Evolutionary conservation across 2,113 vertebrate genomes (phyloP), one percentile per base, ranked within the genome.

Genomic region (Lagenorhynchus albirostris): DNA sequence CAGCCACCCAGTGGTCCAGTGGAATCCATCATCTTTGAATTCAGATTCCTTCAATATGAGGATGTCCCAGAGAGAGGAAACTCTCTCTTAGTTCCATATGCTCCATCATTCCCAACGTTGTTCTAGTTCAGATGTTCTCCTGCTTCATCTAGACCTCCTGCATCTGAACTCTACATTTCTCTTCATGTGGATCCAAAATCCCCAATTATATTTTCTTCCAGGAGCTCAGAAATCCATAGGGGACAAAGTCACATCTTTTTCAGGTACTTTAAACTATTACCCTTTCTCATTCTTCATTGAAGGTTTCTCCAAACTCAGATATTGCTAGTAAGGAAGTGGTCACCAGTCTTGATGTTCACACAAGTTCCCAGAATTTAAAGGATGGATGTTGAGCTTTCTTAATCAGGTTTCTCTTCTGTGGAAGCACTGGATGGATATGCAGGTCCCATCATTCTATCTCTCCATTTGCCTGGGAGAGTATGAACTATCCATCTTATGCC

Each of bases 101-200:
- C 13, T 80, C 4, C 11, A 9, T 53, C 36, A n/a, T 53, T 80
- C 20, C 17, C 41, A 74, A 3, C 0, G 3, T 8, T 17, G n/a
- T 29, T 29, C 18, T 5, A 7, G 1, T 4, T 76, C 13, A 47
- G 36, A 26, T 26, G 11, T 11, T 63, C 5, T 33, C 36, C 21
- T 41, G 6, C 10, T 70, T 44, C 0, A 3, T 77, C 41, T 50
- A 71, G 36, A 10, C 4, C 0, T 33, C 2, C 1, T 1, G 33
- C 23, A 3, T 62, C 33, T 62, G 71, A 89, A 94, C 11, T 23
- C 21, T 10, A 1, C n/a, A 12, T 47, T 11, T 63, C 14, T 58
- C 9, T 58, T 67, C 58, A 15, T 26, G n/a, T 26, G 10, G 9
- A 41, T 36, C 23, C 8, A 55, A 5, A 41, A 84, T 0, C 2